Conservation (phyloP, 2,888 invertebrate species). For the Doris montereyensis region DNA sequence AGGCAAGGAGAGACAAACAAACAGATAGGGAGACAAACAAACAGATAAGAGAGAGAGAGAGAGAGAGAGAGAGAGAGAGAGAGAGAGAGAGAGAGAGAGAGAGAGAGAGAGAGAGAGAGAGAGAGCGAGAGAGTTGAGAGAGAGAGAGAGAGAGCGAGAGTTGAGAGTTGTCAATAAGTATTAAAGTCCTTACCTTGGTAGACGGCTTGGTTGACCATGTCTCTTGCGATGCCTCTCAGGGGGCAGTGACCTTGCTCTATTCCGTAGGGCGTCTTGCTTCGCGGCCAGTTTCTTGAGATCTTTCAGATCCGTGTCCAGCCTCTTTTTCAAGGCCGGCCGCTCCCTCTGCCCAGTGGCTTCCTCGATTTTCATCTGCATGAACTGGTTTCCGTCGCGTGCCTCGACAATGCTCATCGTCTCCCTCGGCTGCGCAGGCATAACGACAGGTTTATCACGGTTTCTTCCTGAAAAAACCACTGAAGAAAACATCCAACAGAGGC, state of each 20-base stretch:
- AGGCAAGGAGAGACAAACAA: no score
- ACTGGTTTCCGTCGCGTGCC: conserved; percentile 29
- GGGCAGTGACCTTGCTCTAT: neutral
- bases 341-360: neutral
- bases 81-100: no score
- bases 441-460: neutral
- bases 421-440: neutral
- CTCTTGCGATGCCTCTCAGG: no score
- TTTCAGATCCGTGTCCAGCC: neutral
- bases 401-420: conserved; percentile 34
- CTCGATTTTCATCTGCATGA: conserved; percentile 30
- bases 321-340: neutral
- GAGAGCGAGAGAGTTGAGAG: no score
- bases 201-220: no score
- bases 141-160: no score
- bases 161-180: no score
- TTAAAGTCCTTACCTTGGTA: no score
- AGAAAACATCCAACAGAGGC: conserved; percentile 61
- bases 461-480: conserved; percentile 56
- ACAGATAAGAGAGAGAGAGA: no score
- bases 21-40: no score
- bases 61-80: no score
- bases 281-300: neutral
- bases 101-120: no score
- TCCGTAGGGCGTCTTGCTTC: neutral